Evolutionary conservation across 2,797 vertebrate species (phyloP).

Genomic region (Nannoperca obscura): DNA sequence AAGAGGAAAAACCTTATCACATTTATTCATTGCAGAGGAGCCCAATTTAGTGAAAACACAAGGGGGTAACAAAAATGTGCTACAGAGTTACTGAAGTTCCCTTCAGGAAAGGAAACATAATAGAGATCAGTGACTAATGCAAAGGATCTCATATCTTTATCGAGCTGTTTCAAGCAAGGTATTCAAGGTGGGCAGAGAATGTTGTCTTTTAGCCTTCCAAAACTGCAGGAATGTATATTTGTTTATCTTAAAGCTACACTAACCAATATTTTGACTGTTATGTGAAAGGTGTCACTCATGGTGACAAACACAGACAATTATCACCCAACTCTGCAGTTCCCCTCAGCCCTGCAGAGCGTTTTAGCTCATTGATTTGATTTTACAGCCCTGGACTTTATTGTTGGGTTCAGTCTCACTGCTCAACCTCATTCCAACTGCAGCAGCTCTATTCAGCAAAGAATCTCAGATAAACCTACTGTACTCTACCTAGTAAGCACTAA

Average conservation of each 20-base stretch:
- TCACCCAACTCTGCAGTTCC: background rate
- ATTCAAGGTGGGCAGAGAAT: background rate
- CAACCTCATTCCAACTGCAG: background rate
- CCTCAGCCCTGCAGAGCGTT: background rate
- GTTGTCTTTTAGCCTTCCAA: background rate
- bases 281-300: background rate
- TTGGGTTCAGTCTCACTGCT: background rate
- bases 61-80: background rate
- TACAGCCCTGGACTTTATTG: background rate
- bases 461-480: background rate
- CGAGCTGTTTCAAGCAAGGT: background rate
- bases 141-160: slow-evolving; percentile 2
- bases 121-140: background rate
- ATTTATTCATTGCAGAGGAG: slow-evolving; percentile 22
- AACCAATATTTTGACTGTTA: background rate
- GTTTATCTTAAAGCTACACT: background rate
- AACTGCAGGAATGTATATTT: background rate
- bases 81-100: background rate
- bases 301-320: background rate
- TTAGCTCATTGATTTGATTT: background rate
- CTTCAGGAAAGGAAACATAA: background rate
- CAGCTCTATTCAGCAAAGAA: background rate
- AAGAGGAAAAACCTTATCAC: slow-evolving; percentile 20
- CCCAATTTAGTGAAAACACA: slow-evolving; percentile 24
- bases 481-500: background rate